Evolutionary conservation across 2,113 vertebrate species (phyloP), one percentile per base, ranked within the genome.

Genomic region (Pollimyrus isidori): DNA sequence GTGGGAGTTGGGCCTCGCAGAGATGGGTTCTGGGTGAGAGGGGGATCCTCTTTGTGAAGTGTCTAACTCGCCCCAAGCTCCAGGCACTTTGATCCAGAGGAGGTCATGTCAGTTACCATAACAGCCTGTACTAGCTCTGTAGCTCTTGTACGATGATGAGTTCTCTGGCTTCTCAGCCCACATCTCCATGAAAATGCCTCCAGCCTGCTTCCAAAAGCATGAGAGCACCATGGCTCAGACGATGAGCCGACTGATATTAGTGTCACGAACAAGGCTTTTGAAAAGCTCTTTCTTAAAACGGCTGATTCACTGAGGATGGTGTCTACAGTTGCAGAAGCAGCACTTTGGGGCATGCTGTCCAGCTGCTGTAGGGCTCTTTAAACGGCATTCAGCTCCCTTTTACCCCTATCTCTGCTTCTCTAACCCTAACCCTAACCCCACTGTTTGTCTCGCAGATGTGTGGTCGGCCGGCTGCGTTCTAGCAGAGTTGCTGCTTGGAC

Each of bases 391-490:
- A 2, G 42, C 19, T 30, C 84, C 84, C 42, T 13, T 53, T 26
- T 11, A 49, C 23, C 5, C 23, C n/a, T 87, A 46, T 42, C 52
- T 45, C 6, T 3, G 23, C 53, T 23, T n/a, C 3, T 42, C 35
- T n/a, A n/a, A n/a, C n/a, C n/a, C n/a, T n/a, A n/a, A n/a, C n/a
- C n/a, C n/a, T n/a, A n/a, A 19, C 19, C 9, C 17, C 39, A 4
- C 30, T 1, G 30, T 58, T 69, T 90, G 17, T 3, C 48, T 11
- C 88, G 15, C 17, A 97, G 97, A 97, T 89, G 96, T 97, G 89
- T 97, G 97, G 97, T 97, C 97, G 92, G 97, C 97, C 87, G 97
- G 97, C 89, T 97, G 97, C 90, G 97, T 97, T 50, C 93, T 97
- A 94, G 97, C 97, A 45, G 97, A 97, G 91, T 95, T 97, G 90